Evolutionary conservation across 2,113 vertebrate species (phyloP).

Genomic region (Peromyscus leucopus): DNA sequence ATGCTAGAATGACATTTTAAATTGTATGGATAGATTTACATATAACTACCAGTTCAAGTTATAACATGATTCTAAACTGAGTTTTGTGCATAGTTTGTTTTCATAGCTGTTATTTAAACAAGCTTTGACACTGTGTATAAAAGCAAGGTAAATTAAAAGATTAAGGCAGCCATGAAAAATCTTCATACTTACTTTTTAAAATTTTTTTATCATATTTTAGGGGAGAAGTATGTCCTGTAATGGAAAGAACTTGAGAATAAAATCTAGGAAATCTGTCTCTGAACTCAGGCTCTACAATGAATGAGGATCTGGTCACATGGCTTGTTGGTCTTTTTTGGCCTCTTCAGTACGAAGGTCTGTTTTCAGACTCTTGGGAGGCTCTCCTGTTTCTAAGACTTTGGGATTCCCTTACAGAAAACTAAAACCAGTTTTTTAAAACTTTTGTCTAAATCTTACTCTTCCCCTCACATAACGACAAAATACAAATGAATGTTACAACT

Average conservation of each 20-base stretch:
- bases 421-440: background rate
- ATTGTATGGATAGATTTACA: background rate
- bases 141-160: slow-evolving; percentile 41
- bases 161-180: background rate
- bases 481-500: background rate
- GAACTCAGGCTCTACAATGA: background rate
- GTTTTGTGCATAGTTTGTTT: slow-evolving; percentile 44
- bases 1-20: slow-evolving; percentile 23
- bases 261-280: background rate
- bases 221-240: background rate
- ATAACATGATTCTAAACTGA: background rate
- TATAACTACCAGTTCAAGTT: background rate
- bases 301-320: background rate
- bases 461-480: background rate
- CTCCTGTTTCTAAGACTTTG: background rate
- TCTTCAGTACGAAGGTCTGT: background rate
- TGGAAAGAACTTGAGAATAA: slow-evolving; percentile 1
- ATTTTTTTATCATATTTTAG: background rate
- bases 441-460: background rate
- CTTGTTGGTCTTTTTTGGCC: background rate
- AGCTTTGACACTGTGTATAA: slow-evolving; percentile 1
- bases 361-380: background rate
- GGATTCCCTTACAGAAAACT: background rate
- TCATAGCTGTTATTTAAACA: slow-evolving; percentile 32
- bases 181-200: background rate